These are phyloP conservation scores for Sebastes melanostomus DNA, from an alignment of 2,797 vertebrate genomes.

Conservation along the genomic window DNA sequence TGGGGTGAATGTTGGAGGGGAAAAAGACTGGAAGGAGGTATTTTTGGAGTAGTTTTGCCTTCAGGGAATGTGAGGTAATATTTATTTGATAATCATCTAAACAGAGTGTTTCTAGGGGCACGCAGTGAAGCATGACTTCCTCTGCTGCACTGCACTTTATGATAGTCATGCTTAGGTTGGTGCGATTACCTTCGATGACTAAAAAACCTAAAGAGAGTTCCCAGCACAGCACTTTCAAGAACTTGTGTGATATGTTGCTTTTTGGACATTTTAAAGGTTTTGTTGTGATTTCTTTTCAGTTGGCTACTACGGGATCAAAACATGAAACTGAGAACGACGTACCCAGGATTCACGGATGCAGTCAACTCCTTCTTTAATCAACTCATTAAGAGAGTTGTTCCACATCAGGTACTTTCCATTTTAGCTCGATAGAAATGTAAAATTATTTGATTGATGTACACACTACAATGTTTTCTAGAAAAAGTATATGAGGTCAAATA, in stretches of 20 bases:
- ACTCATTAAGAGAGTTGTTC: slow-evolving; percentile 81
- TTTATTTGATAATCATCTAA: slow-evolving; percentile 60
- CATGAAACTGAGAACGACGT: slow-evolving; percentile 88
- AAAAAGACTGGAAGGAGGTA: slow-evolving; percentile 16
- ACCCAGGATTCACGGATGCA: slow-evolving; percentile 84
- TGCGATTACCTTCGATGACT: background rate
- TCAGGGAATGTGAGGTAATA: slow-evolving; percentile 31
- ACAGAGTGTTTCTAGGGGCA: slow-evolving; percentile 25
- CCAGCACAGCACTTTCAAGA: background rate
- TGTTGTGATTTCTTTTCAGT: slow-evolving; percentile 52
- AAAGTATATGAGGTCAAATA: background rate
- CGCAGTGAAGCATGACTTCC: slow-evolving; percentile 8
- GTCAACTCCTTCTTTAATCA: slow-evolving; percentile 87
- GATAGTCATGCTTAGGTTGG: slow-evolving; percentile 28
- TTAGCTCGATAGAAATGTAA: background rate
- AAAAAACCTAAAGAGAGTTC: background rate
- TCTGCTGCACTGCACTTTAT: slow-evolving; percentile 6
- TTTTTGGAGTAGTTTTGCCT: slow-evolving; percentile 32
- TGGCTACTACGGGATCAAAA: slow-evolving; percentile 88
- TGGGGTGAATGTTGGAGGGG: slow-evolving; percentile 20
- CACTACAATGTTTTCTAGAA: background rate
- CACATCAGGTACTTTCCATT: slow-evolving; percentile 82
- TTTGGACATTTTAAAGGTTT: background rate
- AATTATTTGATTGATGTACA: background rate
- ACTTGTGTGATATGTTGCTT: background rate